Base-by-base conservation (phyloP, 1,140 invertebrate genomes). In the Drosophila tsacasi region DNA sequence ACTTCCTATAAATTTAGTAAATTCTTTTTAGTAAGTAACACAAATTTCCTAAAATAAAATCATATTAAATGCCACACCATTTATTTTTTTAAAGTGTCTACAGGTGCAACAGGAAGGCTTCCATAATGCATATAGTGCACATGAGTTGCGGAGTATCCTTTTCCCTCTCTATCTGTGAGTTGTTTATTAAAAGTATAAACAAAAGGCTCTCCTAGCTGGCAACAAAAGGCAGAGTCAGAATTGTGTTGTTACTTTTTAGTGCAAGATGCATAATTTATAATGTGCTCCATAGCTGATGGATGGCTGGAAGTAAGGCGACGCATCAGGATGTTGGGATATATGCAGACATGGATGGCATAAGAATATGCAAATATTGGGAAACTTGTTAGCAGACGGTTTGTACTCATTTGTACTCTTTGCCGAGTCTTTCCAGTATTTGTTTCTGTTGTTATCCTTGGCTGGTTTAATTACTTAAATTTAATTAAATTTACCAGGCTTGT, bases 131-230 rank as follows among this genome's bases (percentile, higher is more conserved):
- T 73, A 44, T 44, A 49, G 58, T 47, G 69, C 67, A 78, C 77
- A 78, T 74, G 68, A 78, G 71, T 55, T 52, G 67, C 54, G 46
- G 35, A 46, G 27, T 57, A 52, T 25, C 13, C 39, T 44, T 5
- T 30, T 62, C 46, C 21, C 21, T 35, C 21, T 32, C 35, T 30
- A 23, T 73, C 42, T 61, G 21, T 25, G n/a, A 17, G 35, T 73
- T 84, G 81, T 90, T 79, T 85, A 84, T 85, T 89, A 89, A 89
- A 79, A 79, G 74, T 67, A 72, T 63, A 81, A 78, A 87, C 68
- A 83, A 87, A 76, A 35, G 64, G 58, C 40, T n/a, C 32, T 42
- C 10, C 9, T 13, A n/a, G 49, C 35, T 2, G 21, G 27, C 66
- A 86, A 85, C 75, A 86, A 86, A 82, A 80, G 81, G 44, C 62